Conservation (phyloP, 2,113 vertebrate species). For the Tetrao urogallus region DNA sequence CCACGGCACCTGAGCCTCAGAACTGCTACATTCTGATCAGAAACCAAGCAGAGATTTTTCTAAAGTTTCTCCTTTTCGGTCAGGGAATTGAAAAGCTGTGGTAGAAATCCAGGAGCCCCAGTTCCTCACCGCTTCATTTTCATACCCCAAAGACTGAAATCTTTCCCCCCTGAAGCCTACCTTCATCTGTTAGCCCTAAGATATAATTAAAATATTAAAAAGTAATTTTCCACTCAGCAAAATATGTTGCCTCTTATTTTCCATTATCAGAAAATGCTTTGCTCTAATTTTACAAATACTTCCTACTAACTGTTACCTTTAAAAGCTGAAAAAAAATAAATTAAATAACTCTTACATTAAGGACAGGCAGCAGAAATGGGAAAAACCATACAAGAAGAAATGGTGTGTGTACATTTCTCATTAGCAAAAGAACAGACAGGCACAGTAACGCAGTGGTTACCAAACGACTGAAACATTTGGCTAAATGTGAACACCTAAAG, state of each 20-base stretch:
- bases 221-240: neutral
- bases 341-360: neutral
- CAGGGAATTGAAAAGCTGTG: neutral
- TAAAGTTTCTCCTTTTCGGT: neutral
- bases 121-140: neutral
- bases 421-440: neutral
- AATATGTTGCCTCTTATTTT: neutral
- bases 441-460: neutral
- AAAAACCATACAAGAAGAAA: neutral
- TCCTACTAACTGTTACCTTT: neutral
- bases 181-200: neutral
- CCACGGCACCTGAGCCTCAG: neutral
- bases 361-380: neutral
- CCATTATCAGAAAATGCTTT: neutral
- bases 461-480: neutral
- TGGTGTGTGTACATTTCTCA: fast-evolving
- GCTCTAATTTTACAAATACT: neutral
- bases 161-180: neutral
- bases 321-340: neutral
- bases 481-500: neutral
- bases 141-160: neutral
- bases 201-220: neutral
- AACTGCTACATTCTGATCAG: neutral
- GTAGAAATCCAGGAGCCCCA: neutral
- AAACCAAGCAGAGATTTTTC: neutral